A percentile compares a stretch with the other conserved stretches of the same genome.
phyloP scores from a whole-genome alignment of 92 coral and sea anemone species.

The Phenganax subtilis region DNA sequence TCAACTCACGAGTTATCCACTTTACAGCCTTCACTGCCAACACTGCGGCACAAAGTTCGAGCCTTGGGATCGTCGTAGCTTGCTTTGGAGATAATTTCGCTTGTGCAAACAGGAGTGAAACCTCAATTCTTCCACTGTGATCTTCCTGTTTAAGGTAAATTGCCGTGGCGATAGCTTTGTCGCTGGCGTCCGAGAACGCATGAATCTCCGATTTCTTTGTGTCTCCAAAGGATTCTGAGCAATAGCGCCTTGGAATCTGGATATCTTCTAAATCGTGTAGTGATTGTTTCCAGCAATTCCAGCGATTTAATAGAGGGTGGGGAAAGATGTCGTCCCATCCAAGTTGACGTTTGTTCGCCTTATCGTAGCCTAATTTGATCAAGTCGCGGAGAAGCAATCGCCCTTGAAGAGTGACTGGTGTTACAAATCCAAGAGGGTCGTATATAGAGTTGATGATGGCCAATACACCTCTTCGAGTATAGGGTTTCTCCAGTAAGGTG shows the following conservation, averaged over 20 bases:
- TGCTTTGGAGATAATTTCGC: constrained; percentile 23
- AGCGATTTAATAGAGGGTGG: neutral
- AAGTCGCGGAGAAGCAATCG: too few relatives aligned
- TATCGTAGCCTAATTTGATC: neutral
- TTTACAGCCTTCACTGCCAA: constrained; percentile 21
- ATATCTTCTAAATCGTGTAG: constrained; percentile 6
- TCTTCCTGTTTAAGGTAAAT: neutral
- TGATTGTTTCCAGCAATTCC: constrained; percentile 22
- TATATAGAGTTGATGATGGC: neutral
- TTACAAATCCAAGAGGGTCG: constrained; percentile 4
- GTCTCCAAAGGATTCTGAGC: constrained; percentile 5
- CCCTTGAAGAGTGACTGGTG: too few relatives aligned
- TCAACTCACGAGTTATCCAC: constrained; percentile 12
- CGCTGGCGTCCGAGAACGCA: constrained; percentile 36
- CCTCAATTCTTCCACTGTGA: neutral
- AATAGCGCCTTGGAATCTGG: constrained; percentile 20
- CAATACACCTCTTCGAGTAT: constrained; percentile 7
- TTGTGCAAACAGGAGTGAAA: constrained; percentile 34
- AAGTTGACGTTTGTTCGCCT: neutral
- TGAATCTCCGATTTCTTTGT: constrained; percentile 13
- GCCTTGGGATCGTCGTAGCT: constrained; percentile 26
- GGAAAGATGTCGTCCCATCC: neutral
- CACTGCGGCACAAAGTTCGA: constrained; percentile 38
- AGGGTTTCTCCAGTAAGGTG: constrained; percentile 5
- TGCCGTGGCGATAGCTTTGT: constrained; percentile 19